A percentile compares a stretch with the other conserved stretches of the same genome.
Conservation (phyloP, 2,797 vertebrate genomes). For the Lagorchestes hirsutus region DNA sequence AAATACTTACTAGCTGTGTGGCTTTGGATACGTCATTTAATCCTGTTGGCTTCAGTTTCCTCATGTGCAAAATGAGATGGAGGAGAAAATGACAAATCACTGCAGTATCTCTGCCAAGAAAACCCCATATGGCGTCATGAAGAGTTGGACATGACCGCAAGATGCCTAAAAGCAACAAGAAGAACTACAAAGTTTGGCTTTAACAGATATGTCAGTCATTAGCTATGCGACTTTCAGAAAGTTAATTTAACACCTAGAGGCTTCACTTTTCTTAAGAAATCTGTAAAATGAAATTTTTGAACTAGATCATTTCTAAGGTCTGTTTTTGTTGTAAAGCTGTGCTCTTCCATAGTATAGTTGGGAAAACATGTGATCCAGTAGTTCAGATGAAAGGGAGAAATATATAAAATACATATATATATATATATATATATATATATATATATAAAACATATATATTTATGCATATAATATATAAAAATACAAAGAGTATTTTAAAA, state of each 20-base stretch:
- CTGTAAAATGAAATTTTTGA: slow-evolving; percentile 37
- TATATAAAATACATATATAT: not conserved
- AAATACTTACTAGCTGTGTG: not conserved
- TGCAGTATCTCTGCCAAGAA: not conserved
- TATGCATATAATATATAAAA: no score
- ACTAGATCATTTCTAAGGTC: not conserved
- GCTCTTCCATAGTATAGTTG: not conserved
- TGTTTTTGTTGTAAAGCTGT: not conserved
- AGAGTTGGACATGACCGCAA: not conserved
- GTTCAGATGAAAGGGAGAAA: slow-evolving; percentile 39
- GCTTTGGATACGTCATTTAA: not conserved
- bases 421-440: no score
- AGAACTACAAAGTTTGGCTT: not conserved
- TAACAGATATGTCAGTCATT: not conserved
- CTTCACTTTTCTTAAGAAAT: slow-evolving; percentile 1
- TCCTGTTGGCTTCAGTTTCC: not conserved
- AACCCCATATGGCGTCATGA: not conserved
- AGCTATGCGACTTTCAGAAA: slow-evolving; percentile 21
- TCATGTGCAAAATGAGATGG: not conserved
- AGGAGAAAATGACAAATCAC: not conserved
- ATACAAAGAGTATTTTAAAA: no score
- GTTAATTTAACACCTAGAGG: slow-evolving; percentile 14
- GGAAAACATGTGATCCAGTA: slow-evolving; percentile 17
- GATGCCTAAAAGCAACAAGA: not conserved
- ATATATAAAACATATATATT: no score